Conservation (phyloP, 2,888 invertebrate genomes). For the Isotomurus palustris region DNA sequence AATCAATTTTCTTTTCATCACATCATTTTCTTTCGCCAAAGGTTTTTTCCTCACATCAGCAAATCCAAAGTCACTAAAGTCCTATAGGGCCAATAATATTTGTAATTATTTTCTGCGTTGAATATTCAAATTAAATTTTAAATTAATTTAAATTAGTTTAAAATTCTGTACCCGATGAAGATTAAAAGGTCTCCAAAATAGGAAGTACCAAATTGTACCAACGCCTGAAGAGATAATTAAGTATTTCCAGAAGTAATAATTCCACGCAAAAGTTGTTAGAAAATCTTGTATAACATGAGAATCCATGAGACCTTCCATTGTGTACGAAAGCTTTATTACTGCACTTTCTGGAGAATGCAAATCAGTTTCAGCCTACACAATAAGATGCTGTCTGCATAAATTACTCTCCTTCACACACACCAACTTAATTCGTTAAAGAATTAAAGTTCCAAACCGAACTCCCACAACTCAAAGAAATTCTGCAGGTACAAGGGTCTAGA, state of each 20-base stretch:
- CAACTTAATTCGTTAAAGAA: too few species aligned
- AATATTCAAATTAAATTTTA: background rate
- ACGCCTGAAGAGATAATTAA: background rate
- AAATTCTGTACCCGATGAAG: slow-evolving; percentile 40
- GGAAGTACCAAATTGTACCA: slow-evolving; percentile 14
- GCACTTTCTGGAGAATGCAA: too few species aligned
- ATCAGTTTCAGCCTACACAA: too few species aligned
- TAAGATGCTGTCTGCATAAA: too few species aligned
- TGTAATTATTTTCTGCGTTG: slow-evolving; percentile 1
- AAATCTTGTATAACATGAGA: too few species aligned
- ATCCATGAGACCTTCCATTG: too few species aligned
- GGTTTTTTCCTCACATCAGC: slow-evolving; percentile 24
- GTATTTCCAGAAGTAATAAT: background rate
- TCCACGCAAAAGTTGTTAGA: background rate
- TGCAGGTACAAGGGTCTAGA: too few species aligned
- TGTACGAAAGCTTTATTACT: too few species aligned
- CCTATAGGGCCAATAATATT: slow-evolving; percentile 26
- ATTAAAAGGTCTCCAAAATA: slow-evolving; percentile 45
- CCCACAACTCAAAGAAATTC: too few species aligned
- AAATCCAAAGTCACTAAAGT: slow-evolving; percentile 45
- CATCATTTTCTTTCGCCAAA: slow-evolving; percentile 21
- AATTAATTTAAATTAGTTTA: too few species aligned
- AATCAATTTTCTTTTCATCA: slow-evolving; percentile 35
- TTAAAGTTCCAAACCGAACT: too few species aligned
- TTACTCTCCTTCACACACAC: too few species aligned